A percentile compares a stretch with the other conserved stretches of the same genome.
These are phyloP conservation scores for Polymixis flavicincta DNA, from an alignment of 2,888 invertebrate genomes.

Conservation along the genomic window DNA sequence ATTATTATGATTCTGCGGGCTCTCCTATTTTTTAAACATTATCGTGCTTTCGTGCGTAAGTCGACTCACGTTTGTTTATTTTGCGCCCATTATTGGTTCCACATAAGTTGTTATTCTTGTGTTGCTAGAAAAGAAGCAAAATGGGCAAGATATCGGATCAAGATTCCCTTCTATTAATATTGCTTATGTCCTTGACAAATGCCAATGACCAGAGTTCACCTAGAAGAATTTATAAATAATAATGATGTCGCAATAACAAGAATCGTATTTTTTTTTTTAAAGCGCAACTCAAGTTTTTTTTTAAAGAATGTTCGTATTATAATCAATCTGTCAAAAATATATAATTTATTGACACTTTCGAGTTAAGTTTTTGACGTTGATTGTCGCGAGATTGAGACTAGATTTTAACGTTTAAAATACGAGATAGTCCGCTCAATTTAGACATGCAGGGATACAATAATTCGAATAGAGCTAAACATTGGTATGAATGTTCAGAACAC, in stretches of 20 bases:
- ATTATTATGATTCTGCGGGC: no score
- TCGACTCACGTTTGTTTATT: background rate
- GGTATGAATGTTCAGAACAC: no score
- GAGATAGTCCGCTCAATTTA: background rate
- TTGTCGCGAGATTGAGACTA: background rate
- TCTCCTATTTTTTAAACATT: background rate
- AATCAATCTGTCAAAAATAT: no score
- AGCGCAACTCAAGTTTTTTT: no score
- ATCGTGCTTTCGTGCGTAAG: background rate
- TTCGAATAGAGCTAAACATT: no score
- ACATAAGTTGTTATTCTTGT: background rate
- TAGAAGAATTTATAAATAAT: background rate
- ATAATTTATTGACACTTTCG: background rate
- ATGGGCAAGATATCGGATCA: background rate
- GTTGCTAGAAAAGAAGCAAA: background rate
- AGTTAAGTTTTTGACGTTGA: background rate
- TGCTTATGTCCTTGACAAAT: constrained; percentile 5
- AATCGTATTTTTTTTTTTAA: background rate
- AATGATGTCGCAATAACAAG: background rate
- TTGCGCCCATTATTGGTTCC: no score
- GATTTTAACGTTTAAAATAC: background rate
- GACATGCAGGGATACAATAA: no score
- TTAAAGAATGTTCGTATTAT: background rate
- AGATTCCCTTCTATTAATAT: background rate
- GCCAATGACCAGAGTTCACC: background rate